Conservation (phyloP, 2,797 vertebrate genomes). For the Avahi laniger region DNA sequence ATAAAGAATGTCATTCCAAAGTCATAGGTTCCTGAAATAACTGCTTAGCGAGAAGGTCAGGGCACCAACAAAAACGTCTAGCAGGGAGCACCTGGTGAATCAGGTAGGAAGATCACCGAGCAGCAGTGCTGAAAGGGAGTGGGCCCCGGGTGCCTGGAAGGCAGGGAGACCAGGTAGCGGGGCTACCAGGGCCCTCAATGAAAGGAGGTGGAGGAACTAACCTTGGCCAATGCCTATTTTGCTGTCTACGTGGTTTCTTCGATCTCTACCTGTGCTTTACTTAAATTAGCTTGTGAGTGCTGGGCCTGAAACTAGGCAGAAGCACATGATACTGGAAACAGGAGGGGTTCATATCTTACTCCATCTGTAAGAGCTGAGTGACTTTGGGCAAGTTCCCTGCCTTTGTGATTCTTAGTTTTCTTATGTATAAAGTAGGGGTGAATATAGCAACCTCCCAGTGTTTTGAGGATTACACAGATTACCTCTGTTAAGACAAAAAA, state of each 20-base stretch:
- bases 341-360: not conserved
- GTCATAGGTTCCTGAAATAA: slow-evolving; percentile 1
- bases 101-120: not conserved
- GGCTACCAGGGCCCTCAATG: fast-evolving
- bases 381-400: not conserved
- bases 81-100: not conserved
- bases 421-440: not conserved
- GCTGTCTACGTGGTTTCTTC: not conserved
- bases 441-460: not conserved
- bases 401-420: not conserved
- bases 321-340: fast-evolving
- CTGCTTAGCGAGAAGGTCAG: not conserved
- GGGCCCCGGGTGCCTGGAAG: fast-evolving
- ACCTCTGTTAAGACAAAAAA: not conserved
- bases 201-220: not conserved
- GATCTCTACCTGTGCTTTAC: not conserved
- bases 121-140: not conserved
- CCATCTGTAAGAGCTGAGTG: not conserved
- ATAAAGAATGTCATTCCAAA: slow-evolving; percentile 10
- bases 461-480: not conserved
- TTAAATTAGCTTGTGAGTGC: not conserved
- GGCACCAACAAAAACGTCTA: not conserved
- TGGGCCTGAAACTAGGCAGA: not conserved
- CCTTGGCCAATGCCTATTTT: not conserved
- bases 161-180: too few species aligned